Conservation (phyloP, 2,113 vertebrate genomes). For the Myodes glareolus region DNA sequence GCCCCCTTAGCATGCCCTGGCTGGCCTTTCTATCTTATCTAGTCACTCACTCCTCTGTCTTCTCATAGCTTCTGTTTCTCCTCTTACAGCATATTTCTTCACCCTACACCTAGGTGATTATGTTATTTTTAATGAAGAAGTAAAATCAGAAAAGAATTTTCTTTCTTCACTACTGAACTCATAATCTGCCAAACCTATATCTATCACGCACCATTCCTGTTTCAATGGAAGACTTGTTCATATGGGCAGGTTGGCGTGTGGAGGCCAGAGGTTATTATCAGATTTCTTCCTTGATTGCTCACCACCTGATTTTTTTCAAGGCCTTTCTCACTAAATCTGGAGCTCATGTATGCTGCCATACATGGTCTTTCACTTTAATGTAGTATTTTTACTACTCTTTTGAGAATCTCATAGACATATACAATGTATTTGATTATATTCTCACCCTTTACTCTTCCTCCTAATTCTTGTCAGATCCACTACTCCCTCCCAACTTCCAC, state of each 20-base stretch:
- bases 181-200: not conserved
- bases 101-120: not conserved
- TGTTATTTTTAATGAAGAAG: not conserved
- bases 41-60: not conserved
- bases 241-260: not conserved
- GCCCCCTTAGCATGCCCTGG: not conserved
- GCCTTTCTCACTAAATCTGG: not conserved
- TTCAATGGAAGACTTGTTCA: not conserved
- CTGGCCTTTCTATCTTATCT: not conserved
- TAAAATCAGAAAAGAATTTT: slow-evolving; percentile 29
- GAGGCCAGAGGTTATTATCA: not conserved
- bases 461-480: not conserved
- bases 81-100: not conserved
- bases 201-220: not conserved
- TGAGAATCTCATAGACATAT: not conserved
- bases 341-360: not conserved
- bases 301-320: not conserved
- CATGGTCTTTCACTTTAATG: not conserved
- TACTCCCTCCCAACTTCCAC: not conserved
- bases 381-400: not conserved
- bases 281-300: not conserved
- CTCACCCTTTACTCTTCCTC: not conserved
- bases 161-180: not conserved
- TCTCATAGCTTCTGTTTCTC: slow-evolving; percentile 1
- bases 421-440: not conserved